Base-by-base conservation (phyloP, 2,797 vertebrate species). In the Huso huso region DNA sequence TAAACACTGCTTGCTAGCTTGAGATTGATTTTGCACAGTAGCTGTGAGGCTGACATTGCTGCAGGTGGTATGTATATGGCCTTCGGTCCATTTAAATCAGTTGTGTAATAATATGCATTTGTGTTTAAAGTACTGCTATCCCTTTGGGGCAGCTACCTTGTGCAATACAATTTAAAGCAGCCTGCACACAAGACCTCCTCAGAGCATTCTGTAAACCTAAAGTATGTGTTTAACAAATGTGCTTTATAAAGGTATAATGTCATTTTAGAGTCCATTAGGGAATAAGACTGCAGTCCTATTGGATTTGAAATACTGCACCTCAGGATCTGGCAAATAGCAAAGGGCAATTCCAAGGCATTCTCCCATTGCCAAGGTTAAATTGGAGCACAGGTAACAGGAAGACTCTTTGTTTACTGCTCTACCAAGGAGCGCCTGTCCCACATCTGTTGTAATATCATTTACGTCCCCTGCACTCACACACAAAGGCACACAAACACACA, bases 11-110 rank as follows among this genome's bases (percentile, higher is more conserved):
- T 69, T 79, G 75, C 75, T 76, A 73, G 75, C 62, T 67, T 70
- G 67, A 73, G 73, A 77, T 81, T 78, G 72, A 79, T 77, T 81
- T 73, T 76, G 69, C 62, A 72, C 67, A 70, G n/a, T n/a, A n/a
- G n/a, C n/a, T n/a, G n/a, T n/a, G n/a, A n/a, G n/a, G n/a, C n/a
- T n/a, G n/a, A n/a, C n/a, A n/a, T n/a, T n/a, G n/a, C n/a, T n/a
- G n/a, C n/a, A n/a, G n/a, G n/a, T n/a, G n/a, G n/a, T n/a, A n/a
- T n/a, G n/a, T n/a, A n/a, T n/a, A n/a, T n/a, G n/a, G n/a, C n/a
- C n/a, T n/a, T n/a, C n/a, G n/a, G n/a, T n/a, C n/a, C n/a, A n/a
- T n/a, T n/a, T n/a, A n/a, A n/a, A n/a, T n/a, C n/a, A n/a, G n/a
- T n/a, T n/a, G n/a, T n/a, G n/a, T n/a, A n/a, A n/a, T n/a, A n/a